Conservation (phyloP, 2,797 vertebrate species). For the Coendou prehensilis region DNA sequence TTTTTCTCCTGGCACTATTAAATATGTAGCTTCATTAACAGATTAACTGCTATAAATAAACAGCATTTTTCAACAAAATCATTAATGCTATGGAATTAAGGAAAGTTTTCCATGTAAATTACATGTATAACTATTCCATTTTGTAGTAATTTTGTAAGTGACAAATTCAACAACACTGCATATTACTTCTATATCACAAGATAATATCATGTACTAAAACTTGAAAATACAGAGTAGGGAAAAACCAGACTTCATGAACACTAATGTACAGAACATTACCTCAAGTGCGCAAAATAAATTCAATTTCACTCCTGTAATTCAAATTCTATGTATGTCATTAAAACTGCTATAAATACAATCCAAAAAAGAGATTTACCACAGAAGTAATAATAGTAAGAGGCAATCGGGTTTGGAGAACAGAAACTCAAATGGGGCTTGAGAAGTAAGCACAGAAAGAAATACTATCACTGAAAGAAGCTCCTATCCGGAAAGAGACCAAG, state of each 20-base stretch:
- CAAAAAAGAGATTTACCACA: constrained; percentile 46
- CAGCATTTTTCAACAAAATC: not conserved
- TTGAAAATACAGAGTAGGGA: constrained; percentile 42
- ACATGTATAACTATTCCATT: constrained; percentile 16
- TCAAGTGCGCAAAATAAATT: constrained; percentile 27
- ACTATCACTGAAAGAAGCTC: not conserved
- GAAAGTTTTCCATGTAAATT: constrained; percentile 17
- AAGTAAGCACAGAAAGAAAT: constrained; percentile 29
- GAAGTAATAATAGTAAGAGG: not conserved
- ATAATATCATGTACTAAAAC: constrained; percentile 39
- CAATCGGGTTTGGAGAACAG: not conserved
- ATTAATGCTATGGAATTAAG: not conserved
- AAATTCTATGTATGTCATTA: constrained; percentile 22
- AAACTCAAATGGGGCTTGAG: constrained; percentile 37
- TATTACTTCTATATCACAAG: not conserved
- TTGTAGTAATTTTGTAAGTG: constrained; percentile 38
- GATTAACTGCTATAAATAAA: not conserved
- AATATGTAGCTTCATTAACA: constrained; percentile 34
- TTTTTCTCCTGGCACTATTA: constrained; percentile 26
- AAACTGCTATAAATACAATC: constrained; percentile 31
- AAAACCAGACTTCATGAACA: constrained; percentile 48
- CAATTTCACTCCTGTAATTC: constrained; percentile 52
- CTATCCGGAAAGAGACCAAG: constrained; percentile 14
- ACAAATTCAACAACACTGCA: not conserved
- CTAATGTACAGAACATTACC: not conserved